Percentiles rank a stretch among this genome's conserved stretches.
Conservation (phyloP, 2,888 invertebrate genomes). For the Acronicta psi region DNA sequence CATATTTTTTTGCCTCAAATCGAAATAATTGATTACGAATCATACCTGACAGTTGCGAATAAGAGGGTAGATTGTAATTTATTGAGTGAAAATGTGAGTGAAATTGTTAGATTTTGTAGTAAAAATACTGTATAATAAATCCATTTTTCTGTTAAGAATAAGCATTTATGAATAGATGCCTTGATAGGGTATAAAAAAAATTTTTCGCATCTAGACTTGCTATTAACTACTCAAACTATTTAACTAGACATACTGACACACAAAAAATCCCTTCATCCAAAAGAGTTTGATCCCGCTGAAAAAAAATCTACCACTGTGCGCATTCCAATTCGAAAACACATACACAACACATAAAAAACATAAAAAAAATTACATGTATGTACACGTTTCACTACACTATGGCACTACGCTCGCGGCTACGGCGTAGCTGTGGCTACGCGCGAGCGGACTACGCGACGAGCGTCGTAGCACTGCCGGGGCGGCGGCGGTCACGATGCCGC, state of each 20-base stretch:
- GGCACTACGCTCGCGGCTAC: constrained; percentile 67
- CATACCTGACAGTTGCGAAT: constrained; percentile 45
- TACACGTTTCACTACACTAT: constrained; percentile 73
- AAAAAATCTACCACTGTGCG: constrained; percentile 54
- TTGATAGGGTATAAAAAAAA: too few relatives aligned
- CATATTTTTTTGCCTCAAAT: constrained; percentile 34
- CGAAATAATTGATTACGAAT: constrained; percentile 52
- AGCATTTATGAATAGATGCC: background rate
- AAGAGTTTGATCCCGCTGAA: constrained; percentile 26
- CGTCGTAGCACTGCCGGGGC: constrained; percentile 84
- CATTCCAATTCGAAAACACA: constrained; percentile 62
- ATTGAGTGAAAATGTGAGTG: constrained; percentile 20
- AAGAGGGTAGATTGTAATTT: constrained; percentile 41
- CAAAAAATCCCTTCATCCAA: constrained; percentile 36
- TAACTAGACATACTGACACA: constrained; percentile 40
- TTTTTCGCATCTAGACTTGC: background rate
- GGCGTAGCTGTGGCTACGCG: constrained; percentile 74
- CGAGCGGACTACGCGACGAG: constrained; percentile 83
- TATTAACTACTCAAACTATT: constrained; percentile 19
- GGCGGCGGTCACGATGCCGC: constrained; percentile 61
- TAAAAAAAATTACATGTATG: constrained; percentile 71
- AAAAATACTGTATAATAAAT: too few relatives aligned
- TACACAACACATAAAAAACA: constrained; percentile 60
- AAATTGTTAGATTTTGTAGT: constrained; percentile 6
- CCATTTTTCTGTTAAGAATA: background rate